phyloP scores from a whole-genome alignment of 2,888 invertebrate genomes.

The Eupithecia pulchellata region DNA sequence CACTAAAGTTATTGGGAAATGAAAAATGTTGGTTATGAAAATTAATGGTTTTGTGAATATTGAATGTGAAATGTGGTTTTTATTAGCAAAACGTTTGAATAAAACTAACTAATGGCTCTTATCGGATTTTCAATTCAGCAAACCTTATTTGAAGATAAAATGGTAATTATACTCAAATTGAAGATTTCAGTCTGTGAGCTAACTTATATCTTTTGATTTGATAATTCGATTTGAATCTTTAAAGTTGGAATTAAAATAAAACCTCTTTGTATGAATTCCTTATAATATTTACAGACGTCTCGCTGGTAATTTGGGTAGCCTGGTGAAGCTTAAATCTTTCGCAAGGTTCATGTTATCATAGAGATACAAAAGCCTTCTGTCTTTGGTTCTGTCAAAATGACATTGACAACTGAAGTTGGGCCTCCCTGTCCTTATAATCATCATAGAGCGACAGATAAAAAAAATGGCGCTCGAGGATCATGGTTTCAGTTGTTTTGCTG shows the following conservation, averaged over 20 bases:
- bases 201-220: background rate
- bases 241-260: background rate
- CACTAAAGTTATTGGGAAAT: constrained; percentile 31
- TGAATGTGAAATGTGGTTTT: constrained; percentile 21
- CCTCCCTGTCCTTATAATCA: too few species aligned
- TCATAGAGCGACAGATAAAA: too few species aligned
- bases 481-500: too few species aligned
- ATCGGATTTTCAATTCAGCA: background rate
- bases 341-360: too few species aligned
- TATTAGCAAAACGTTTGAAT: background rate
- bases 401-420: too few species aligned
- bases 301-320: too few species aligned
- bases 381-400: too few species aligned
- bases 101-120: background rate
- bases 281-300: too few species aligned
- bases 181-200: background rate
- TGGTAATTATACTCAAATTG: background rate
- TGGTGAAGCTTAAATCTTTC: too few species aligned
- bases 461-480: too few species aligned
- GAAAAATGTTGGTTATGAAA: constrained; percentile 32
- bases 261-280: background rate
- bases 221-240: background rate
- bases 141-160: too few species aligned
- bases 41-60: constrained; percentile 29
- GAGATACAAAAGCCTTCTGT: too few species aligned